These are phyloP conservation scores for Cheiracanthium punctorium DNA, from an alignment of 2,888 invertebrate species.

Conservation along the genomic window DNA sequence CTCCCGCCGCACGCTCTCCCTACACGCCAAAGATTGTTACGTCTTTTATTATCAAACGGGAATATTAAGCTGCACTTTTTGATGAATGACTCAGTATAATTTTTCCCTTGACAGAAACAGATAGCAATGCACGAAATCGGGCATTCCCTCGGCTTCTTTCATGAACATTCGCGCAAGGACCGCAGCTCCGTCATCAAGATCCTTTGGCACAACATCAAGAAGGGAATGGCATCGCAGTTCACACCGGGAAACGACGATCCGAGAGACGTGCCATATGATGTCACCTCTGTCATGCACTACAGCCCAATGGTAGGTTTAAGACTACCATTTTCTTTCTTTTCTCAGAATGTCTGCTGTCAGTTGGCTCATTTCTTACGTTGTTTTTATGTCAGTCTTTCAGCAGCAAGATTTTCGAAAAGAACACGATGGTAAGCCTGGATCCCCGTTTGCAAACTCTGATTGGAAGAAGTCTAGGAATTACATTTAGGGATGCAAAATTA, in stretches of 20 bases:
- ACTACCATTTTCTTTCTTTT: too few species aligned
- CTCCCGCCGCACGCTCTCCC: too few species aligned
- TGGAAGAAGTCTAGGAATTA: conserved; percentile 73
- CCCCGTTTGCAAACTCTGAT: conserved; percentile 73
- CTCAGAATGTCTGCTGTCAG: too few species aligned
- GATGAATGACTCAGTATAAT: too few species aligned
- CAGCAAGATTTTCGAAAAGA: conserved; percentile 70
- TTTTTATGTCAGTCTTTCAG: conserved; percentile 70
- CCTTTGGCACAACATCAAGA: conserved; percentile 63
- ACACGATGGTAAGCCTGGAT: conserved; percentile 74
- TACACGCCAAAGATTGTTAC: too few species aligned
- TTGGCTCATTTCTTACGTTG: neutral
- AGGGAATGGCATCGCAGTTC: conserved; percentile 54
- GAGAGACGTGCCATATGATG: conserved; percentile 63
- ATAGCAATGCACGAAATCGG: conserved; percentile 68
- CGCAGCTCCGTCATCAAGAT: conserved; percentile 44
- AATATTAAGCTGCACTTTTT: too few species aligned
- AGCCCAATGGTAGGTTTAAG: conserved; percentile 61
- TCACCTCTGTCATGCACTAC: conserved; percentile 71
- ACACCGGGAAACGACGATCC: conserved; percentile 44
- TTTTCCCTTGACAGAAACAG: too few species aligned
- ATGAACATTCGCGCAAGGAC: conserved; percentile 62
- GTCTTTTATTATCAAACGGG: too few species aligned
- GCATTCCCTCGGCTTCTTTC: conserved; percentile 59
- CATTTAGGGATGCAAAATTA: conserved; percentile 72